Evolutionary conservation across 2,888 invertebrate species (phyloP), one percentile per base, ranked within the genome.

Genomic region (Polia nebulosa): DNA sequence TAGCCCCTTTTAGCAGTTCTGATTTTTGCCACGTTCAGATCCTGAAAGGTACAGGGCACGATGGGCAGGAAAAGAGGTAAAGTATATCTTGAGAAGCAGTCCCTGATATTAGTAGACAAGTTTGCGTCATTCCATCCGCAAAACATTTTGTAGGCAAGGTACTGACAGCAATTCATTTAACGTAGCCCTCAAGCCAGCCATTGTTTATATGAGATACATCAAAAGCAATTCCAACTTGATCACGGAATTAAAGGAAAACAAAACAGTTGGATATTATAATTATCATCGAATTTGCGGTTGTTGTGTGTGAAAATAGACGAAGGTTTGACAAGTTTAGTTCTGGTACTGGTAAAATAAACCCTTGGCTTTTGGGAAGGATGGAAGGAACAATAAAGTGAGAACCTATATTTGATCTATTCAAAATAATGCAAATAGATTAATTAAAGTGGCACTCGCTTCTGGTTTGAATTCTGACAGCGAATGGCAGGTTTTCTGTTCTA

Each of bases 151-250:
- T n/a, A 39, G 9, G 11, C 17, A n/a, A 29, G 1, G 29, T 29
- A 27, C 25, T 15, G 29, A 32, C 41, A 58, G 17, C 58, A 74
- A 58, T 75, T 74, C 9, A 67, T 59, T 66, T 47, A 75, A 22
- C 17, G 6, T 41, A 27, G 29, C 41, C 55, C 34, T 3, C 7
- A 41, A 67, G 61, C 55, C 7, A 57, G 4, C 60, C 41, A 45
- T 61, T 79, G 61, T 75, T 74, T 78, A 27, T 17, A 36, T 29
- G 47, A 56, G n/a, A 53, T 13, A 75, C 75, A 66, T 78, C 75
- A 78, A 60, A 74, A 79, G 68, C 57, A 49, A 57, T 78, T 58
- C 41, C 20, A 58, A 60, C 32, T 22, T 34, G 32, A 49, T 47
- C 47, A 11, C 13, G 11, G 4, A 39, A 66, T 76, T 52, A 66